Percentiles rank a stretch among this genome's conserved stretches.
Evolutionary conservation across 2,888 invertebrate genomes (phyloP).

Genomic region (Pachliopta kotzebuea): DNA sequence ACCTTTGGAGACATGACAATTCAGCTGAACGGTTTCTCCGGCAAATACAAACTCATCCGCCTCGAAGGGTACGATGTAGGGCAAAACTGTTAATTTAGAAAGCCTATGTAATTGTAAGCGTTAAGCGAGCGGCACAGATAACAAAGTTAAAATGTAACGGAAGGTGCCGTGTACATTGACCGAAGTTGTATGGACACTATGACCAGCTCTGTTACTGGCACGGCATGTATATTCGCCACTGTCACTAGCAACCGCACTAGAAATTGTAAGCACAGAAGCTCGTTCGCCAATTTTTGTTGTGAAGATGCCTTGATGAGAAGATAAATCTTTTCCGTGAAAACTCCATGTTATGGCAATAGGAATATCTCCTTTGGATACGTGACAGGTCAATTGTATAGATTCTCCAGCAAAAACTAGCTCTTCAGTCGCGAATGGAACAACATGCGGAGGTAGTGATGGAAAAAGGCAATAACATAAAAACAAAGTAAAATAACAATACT

Average conservation of each 20-base stretch:
- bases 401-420: conserved; percentile 84
- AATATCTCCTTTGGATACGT: conserved; percentile 84
- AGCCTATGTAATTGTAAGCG: conserved; percentile 70
- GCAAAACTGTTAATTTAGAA: conserved; percentile 82
- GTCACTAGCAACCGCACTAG: conserved; percentile 82
- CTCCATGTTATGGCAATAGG: conserved; percentile 88
- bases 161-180: conserved; percentile 85
- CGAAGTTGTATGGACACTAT: conserved; percentile 80
- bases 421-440: conserved; percentile 82
- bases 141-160: conserved; percentile 43
- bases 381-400: conserved; percentile 82
- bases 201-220: conserved; percentile 84
- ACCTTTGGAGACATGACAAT: conserved; percentile 86
- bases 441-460: conserved; percentile 74
- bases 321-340: conserved; percentile 82
- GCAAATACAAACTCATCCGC: conserved; percentile 85
- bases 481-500: conserved; percentile 41
- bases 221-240: conserved; percentile 86
- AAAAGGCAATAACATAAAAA: conserved; percentile 39
- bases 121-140: conserved; percentile 72
- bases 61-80: conserved; percentile 84
- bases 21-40: conserved; percentile 84
- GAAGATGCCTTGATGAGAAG: conserved; percentile 77
- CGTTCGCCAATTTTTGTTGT: conserved; percentile 82
- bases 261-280: conserved; percentile 84